Conservation (phyloP, 2,113 vertebrate species). For the Stictonetta naevosa region DNA sequence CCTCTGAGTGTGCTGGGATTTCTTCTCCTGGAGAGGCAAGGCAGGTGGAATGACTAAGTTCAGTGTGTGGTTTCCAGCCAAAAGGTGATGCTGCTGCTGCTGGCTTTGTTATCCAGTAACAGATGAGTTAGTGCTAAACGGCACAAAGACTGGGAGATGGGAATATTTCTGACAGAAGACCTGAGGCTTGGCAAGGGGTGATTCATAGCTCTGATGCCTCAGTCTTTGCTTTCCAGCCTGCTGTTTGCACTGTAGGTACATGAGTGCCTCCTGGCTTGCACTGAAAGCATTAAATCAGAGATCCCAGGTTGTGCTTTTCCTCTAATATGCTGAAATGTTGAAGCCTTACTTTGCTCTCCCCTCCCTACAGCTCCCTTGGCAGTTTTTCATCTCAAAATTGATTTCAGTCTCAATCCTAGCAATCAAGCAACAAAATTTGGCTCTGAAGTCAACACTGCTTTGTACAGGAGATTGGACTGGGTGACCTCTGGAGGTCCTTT, state of each 20-base stretch:
- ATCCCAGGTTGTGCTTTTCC: background rate
- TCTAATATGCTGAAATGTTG: background rate
- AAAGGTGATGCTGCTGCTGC: background rate
- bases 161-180: background rate
- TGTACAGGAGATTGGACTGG: background rate
- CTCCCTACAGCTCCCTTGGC: background rate
- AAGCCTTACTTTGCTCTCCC: background rate
- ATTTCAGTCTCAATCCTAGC: background rate
- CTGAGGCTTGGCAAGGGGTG: background rate
- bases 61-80: background rate
- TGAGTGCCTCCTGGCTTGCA: background rate
- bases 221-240: background rate
- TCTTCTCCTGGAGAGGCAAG: background rate
- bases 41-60: fast-evolving
- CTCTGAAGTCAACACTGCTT: background rate
- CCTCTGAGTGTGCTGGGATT: background rate
- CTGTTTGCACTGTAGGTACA: background rate
- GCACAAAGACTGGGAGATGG: background rate
- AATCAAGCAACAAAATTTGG: background rate
- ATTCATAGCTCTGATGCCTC: background rate
- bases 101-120: background rate
- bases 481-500: background rate
- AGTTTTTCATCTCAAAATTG: background rate
- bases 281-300: background rate
- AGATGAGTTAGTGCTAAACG: background rate